Base-by-base conservation (phyloP, 2,113 vertebrate genomes). In the Narcine bancroftii region DNA sequence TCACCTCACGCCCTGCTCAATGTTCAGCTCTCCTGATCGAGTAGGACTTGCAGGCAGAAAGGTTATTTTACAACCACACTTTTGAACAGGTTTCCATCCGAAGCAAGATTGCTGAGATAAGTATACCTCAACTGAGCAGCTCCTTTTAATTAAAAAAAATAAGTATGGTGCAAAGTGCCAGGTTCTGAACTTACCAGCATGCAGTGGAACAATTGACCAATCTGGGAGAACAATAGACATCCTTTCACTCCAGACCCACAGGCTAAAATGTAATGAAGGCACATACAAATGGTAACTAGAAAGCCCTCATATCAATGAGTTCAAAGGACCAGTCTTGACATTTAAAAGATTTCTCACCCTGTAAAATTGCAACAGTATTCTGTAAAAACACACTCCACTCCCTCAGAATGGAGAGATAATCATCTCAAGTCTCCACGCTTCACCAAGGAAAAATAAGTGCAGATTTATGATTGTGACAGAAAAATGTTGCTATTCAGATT, bases 351-450 rank as follows among this genome's bases (percentile, higher is more conserved):
- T 69, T 45, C 42, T 91, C 89, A 91, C 63, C 66, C 39, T 17
- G 39, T 33, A 33, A 45, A 45, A 69, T 45, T 69, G 63, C 89
- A 91, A 39, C 36, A 66, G 42, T 13, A 47, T 53, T 66, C 89
- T 91, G 42, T 69, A 33, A 33, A 69, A 45, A 69, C 65, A 91
- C 10, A 42, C 89, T 69, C 89, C 89, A 71, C 65, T 71, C 89
- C 89, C 65, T 91, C 39, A 45, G 89, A 45, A 91, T 45, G 65
- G 89, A 91, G 66, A 91, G 89, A 91, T 91, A 91, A 60, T 11
- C 63, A 91, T 91, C 87, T 91, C 24, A 5, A 47, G 89, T 69
- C 89, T 91, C 89, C 89, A 91, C 89, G 89, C 89, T 91, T 91
- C 89, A 91, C 21, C 89, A 91, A 60, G 89, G 65, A 69, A 91